Conservation (phyloP, 2,797 vertebrate species). For the Paramormyrops hopkinsi region DNA sequence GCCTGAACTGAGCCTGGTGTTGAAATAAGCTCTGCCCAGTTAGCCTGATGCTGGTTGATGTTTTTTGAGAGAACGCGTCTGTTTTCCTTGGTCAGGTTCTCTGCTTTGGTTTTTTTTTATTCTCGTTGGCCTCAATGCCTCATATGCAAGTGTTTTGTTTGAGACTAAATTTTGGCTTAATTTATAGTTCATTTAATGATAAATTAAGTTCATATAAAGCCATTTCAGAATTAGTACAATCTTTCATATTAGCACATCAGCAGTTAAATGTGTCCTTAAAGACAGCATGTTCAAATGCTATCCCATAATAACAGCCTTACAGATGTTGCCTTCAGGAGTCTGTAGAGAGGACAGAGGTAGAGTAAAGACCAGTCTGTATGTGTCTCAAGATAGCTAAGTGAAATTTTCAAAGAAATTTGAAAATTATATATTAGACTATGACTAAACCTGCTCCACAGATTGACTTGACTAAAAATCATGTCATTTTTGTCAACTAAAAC, state of each 20-base stretch:
- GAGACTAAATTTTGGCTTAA: background rate
- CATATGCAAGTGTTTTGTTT: background rate
- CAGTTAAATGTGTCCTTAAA: no score
- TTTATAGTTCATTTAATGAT: background rate
- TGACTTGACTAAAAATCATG: background rate
- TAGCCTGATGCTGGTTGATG: background rate
- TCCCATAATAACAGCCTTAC: background rate
- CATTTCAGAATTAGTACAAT: background rate
- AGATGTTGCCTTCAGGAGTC: background rate
- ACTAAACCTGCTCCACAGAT: background rate
- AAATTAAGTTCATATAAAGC: background rate
- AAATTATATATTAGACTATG: no score
- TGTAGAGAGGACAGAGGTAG: background rate
- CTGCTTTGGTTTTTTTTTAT: background rate
- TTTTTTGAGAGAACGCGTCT: background rate
- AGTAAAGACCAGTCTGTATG: background rate
- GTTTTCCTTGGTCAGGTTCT: background rate
- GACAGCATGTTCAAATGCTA: background rate
- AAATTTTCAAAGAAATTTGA: background rate
- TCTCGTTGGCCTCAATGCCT: background rate
- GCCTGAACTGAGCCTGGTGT: background rate
- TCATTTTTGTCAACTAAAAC: background rate
- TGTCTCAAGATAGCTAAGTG: background rate
- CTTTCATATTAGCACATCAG: background rate
- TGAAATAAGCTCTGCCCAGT: no score